Base-by-base conservation (phyloP, 2,888 invertebrate genomes). In the Pristionchus arcanus region DNA sequence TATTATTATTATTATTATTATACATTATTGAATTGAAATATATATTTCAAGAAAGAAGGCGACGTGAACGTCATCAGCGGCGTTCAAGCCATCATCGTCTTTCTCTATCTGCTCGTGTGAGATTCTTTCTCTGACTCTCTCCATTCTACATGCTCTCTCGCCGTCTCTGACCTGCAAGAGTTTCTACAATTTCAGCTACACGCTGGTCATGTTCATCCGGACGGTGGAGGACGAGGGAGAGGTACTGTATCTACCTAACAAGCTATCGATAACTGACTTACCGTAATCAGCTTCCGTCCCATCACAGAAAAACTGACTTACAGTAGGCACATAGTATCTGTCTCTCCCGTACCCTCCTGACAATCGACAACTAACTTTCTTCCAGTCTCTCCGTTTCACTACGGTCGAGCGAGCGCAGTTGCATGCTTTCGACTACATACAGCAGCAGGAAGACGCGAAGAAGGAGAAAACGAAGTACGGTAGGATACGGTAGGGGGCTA, bases 81-180 rank as follows among this genome's bases (percentile, higher is more conserved):
- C 49, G 15, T 49, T 11, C 81, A 81, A 28, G 37, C 81, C n/a
- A 42, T 81, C 49, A 4, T 53, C 28, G 53, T 53, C 49, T 81
- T 81, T 28, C 81, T 81, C 81, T 81, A 81, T 34, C 53, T 81
- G n/a, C 81, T 81, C 21, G 28, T 81, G 81, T 81, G 42, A 49
- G 42, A 49, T 0, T 9, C 42, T 49, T 49, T 49, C 42, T 49
- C 31, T 71, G 16, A 71, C 2, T 31, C 16, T n/a, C 63, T 4
- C 11, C 25, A 63, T 63, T 28, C 7, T 68, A 28, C 68, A 21
- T n/a, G n/a, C 19, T 68, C 28, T 68, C 68, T 68, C 68, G 68
- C 15, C 9, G 5, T 28, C 0, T 28, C 28, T 68, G 28, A 68
- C 15, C 28, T 25, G 2, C 2, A 4, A 55, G 13, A 55, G 55